Conservation (phyloP, 2,888 invertebrate genomes). For the Sarcophaga variegata region DNA sequence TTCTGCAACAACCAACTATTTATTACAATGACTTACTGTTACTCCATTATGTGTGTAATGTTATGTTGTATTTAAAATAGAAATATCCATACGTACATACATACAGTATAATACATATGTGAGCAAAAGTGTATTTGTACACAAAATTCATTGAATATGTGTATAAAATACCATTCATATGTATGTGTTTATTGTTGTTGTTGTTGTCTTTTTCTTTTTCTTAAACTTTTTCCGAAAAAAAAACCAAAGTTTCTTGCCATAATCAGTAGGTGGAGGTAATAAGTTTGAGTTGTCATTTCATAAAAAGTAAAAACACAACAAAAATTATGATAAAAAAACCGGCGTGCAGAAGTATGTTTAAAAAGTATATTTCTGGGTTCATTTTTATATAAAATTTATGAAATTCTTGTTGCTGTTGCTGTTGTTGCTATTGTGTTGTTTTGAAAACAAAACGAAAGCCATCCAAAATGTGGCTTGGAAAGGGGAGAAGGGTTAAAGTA, state of each 20-base stretch:
- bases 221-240: conserved; percentile 18
- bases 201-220: conserved; percentile 12
- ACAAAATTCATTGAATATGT: conserved; percentile 66
- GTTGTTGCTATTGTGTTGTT: conserved; percentile 7
- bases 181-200: neutral
- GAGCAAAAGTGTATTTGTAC: conserved; percentile 19
- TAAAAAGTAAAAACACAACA: conserved; percentile 45
- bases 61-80: too few relatives aligned
- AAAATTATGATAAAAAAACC: conserved; percentile 5
- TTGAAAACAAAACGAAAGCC: conserved; percentile 9
- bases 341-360: neutral
- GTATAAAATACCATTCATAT: conserved; percentile 16
- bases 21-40: conserved; percentile 46
- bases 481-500: conserved; percentile 24
- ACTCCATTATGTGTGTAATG: conserved; percentile 15
- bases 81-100: too few relatives aligned
- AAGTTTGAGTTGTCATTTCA: conserved; percentile 65
- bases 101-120: too few relatives aligned
- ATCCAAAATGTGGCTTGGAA: neutral
- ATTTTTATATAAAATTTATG: conserved; percentile 11
- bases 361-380: conserved; percentile 9
- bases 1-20: conserved; percentile 56
- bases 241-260: conserved; percentile 18
- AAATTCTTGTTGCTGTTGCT: conserved; percentile 14
- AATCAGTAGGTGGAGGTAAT: conserved; percentile 53